Base-by-base conservation (phyloP, 2,113 vertebrate genomes). In the Proterorhinus semilunaris region DNA sequence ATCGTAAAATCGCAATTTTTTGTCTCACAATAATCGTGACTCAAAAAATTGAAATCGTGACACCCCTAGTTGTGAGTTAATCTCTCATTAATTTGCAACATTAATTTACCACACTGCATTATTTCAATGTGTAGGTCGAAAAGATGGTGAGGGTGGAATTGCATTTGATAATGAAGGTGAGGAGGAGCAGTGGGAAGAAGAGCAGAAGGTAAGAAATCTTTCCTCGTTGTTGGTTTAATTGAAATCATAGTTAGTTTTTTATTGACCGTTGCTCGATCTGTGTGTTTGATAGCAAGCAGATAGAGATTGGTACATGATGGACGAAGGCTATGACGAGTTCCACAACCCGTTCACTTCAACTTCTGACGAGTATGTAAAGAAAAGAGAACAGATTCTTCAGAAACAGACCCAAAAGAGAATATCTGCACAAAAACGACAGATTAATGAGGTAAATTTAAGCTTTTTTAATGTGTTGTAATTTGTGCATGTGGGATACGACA, bases 281-380 rank as follows among this genome's bases (percentile, higher is more conserved):
- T 48, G 43, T 69, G 12, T 75, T 66, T 15, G 65, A 12, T 84
- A 99, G 98, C 98, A 99, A 98, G 96, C 96, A 0, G 98, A 99
- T 89, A 91, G 97, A 78, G 97, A 99, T 55, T 99, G 98, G 98
- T 99, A 99, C 90, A 99, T 98, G 96, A 98, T 99, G 97, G 98
- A 99, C 0, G 97, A 99, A 80, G 97, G 98, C 10, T 98, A 94
- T 0, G 97, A 99, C 0, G 98, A 99, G 88, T 98, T 97, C 85
- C 96, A 98, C 90, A 99, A 99, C 66, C 95, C 97, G 1, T 83
- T 99, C 87, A 95, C 95, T 6, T 94, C 95, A 58, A 97, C 95
- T 0, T 98, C 98, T 0, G 96, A 99, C 1, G 96, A 99, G 16
- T 99, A 99, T 0, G 84, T 99, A 58, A 95, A 95, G 91, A 95